These are phyloP conservation scores for Cordylochernes scorpioides DNA, from an alignment of 2,888 invertebrate species.

Conservation along the genomic window DNA sequence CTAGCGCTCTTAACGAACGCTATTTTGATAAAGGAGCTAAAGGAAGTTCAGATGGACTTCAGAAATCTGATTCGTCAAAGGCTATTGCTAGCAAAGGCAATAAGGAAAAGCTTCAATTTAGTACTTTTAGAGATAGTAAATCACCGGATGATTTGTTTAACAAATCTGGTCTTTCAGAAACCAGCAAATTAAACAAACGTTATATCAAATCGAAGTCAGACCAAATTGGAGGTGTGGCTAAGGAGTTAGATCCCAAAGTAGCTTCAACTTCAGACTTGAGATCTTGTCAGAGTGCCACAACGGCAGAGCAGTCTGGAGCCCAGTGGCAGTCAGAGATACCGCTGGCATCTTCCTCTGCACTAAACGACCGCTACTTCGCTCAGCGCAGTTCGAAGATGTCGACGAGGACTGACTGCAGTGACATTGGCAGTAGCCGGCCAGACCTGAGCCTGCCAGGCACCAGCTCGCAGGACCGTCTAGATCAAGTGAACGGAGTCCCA, in stretches of 20 bases:
- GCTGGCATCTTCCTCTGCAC: constrained; percentile 30
- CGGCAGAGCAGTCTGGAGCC: background rate
- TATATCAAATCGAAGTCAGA: constrained; percentile 14
- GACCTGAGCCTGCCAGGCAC: constrained; percentile 1
- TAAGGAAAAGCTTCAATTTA: too few species aligned
- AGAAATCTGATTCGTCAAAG: constrained; percentile 46
- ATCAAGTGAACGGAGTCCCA: too few species aligned
- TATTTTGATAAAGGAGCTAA: constrained; percentile 15
- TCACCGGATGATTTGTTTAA: too few species aligned
- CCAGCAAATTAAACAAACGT: constrained; percentile 20
- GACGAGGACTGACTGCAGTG: constrained; percentile 13
- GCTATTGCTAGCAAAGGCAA: constrained; percentile 48
- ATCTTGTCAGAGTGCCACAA: constrained; percentile 1
- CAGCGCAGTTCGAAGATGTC: constrained; percentile 12
- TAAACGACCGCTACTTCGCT: constrained; percentile 69
- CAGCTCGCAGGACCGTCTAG: background rate
- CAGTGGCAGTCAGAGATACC: constrained; percentile 14
- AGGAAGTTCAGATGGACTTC: constrained; percentile 19
- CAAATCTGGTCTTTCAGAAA: constrained; percentile 16
- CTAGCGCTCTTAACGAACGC: constrained; percentile 20
- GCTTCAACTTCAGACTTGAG: too few species aligned
- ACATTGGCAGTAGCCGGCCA: constrained; percentile 6
- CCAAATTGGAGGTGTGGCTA: background rate
- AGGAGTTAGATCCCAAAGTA: constrained; percentile 1
- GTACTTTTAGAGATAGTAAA: constrained; percentile 1